phyloP scores from a whole-genome alignment of 2,113 vertebrate genomes.

The Pteronura brasiliensis region DNA sequence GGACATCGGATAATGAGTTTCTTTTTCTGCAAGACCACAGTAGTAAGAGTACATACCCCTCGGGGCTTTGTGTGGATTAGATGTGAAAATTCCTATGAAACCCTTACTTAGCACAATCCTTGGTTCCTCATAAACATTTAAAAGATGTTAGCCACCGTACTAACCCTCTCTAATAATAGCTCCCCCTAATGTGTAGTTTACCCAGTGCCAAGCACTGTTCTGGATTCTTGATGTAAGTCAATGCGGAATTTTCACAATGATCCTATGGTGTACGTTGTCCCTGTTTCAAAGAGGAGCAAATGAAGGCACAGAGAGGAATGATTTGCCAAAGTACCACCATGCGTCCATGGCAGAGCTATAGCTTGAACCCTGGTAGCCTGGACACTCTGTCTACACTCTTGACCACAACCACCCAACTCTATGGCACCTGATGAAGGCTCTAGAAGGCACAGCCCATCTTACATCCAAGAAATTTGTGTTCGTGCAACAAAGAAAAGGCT shows the following conservation, averaged over 20 bases:
- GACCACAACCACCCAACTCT: not conserved
- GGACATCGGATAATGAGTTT: not conserved
- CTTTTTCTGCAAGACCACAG: not conserved
- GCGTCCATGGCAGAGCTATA: not conserved
- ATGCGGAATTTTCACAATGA: not conserved
- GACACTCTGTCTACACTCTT: not conserved
- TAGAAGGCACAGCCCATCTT: not conserved
- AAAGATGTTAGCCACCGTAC: not conserved
- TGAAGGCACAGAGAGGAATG: not conserved
- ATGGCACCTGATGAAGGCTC: not conserved
- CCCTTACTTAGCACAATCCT: not conserved
- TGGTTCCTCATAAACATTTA: not conserved
- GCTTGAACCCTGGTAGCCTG: not conserved
- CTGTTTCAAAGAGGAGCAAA: not conserved
- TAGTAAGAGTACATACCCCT: not conserved
- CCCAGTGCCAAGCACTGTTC: not conserved
- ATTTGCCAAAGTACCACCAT: not conserved
- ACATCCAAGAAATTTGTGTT: not conserved
- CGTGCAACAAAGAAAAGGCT: not conserved
- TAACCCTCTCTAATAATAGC: not conserved
- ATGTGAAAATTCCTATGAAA: not conserved
- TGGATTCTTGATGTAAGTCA: not conserved
- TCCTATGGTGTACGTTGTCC: not conserved
- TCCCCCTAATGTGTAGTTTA: not conserved
- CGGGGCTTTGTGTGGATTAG: not conserved